Conservation (phyloP, 2,888 invertebrate species). For the Drosophila tripunctata region DNA sequence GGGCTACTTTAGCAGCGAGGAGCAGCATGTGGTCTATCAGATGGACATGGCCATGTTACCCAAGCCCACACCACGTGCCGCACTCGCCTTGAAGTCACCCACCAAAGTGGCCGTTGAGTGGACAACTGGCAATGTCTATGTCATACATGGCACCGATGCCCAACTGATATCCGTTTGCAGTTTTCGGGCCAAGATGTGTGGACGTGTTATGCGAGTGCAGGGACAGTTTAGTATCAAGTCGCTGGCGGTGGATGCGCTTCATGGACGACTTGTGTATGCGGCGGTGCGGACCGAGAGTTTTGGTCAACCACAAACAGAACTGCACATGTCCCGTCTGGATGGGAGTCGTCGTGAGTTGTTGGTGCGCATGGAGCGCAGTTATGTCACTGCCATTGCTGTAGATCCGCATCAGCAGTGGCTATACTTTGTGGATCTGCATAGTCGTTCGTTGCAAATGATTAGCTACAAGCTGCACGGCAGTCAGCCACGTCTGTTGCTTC, state of each 20-base stretch:
- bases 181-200: slow-evolving; percentile 85
- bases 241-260: slow-evolving; percentile 87
- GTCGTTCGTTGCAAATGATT: slow-evolving; percentile 85
- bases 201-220: slow-evolving; percentile 84
- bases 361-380: slow-evolving; percentile 74
- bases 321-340: slow-evolving; percentile 86
- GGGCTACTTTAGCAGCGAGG: slow-evolving; percentile 85
- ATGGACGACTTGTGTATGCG: slow-evolving; percentile 87
- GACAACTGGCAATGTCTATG: slow-evolving; percentile 88
- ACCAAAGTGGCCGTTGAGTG: slow-evolving; percentile 89
- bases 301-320: slow-evolving; percentile 84
- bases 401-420: slow-evolving; percentile 87
- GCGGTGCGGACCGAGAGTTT: slow-evolving; percentile 84
- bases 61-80: slow-evolving; percentile 63
- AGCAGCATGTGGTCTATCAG: slow-evolving; percentile 84
- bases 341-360: slow-evolving; percentile 85
- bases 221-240: slow-evolving; percentile 86
- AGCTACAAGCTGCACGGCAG: slow-evolving; percentile 79
- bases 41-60: slow-evolving; percentile 82
- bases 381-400: slow-evolving; percentile 84
- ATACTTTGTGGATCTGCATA: slow-evolving; percentile 90
- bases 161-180: slow-evolving; percentile 86
- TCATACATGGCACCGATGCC: slow-evolving; percentile 84
- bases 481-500: slow-evolving; percentile 84
- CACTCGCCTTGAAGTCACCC: slow-evolving; percentile 83